Percentiles rank a stretch among this genome's conserved stretches.
Conservation (phyloP, 2,113 vertebrate genomes). For the Cryptotis parvus region DNA sequence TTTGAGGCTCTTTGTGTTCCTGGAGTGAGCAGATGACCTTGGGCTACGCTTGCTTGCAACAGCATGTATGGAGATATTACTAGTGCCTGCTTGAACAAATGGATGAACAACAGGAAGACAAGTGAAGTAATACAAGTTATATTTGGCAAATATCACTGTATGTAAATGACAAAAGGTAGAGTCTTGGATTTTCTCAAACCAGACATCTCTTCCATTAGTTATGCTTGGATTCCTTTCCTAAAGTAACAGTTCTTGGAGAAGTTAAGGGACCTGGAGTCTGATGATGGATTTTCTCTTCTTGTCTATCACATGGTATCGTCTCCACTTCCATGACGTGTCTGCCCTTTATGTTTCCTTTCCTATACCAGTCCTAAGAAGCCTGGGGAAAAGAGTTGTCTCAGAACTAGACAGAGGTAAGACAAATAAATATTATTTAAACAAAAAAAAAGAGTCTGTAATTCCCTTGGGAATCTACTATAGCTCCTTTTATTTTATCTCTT, state of each 20-base stretch:
- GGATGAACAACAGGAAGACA: too few relatives aligned
- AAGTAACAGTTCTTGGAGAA: constrained; percentile 82
- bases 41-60: too few relatives aligned
- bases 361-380: neutral
- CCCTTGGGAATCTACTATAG: neutral
- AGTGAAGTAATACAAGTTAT: too few relatives aligned
- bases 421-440: constrained; percentile 55
- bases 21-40: too few relatives aligned
- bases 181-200: too few relatives aligned
- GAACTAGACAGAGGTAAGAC: constrained; percentile 1
- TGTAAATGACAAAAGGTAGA: too few relatives aligned
- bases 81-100: too few relatives aligned
- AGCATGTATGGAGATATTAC: too few relatives aligned
- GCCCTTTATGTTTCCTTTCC: neutral
- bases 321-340: neutral
- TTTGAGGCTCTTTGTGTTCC: too few relatives aligned
- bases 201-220: constrained; percentile 60
- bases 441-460: neutral
- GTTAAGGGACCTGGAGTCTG: constrained; percentile 80
- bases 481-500: neutral
- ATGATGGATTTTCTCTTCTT: constrained; percentile 84
- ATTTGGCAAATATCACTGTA: too few relatives aligned
- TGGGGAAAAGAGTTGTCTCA: constrained; percentile 10
- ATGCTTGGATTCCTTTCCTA: constrained; percentile 73
- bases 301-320: constrained; percentile 76